Conservation (phyloP, 2,113 vertebrate genomes). For the Hymenochirus boettgeri region DNA sequence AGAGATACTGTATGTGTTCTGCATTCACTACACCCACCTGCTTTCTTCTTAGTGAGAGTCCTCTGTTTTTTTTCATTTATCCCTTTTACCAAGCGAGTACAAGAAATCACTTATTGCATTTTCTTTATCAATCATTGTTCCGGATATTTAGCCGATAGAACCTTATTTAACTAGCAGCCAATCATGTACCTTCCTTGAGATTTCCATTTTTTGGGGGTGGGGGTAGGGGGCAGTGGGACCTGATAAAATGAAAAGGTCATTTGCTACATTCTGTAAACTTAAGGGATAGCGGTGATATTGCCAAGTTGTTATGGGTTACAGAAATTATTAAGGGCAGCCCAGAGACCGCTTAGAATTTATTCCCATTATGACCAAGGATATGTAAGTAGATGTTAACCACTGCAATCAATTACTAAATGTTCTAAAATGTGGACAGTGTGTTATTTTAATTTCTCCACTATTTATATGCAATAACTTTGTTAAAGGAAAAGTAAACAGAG, state of each 20-base stretch:
- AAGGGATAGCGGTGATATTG: slow-evolving; percentile 19
- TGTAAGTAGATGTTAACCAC: slow-evolving; percentile 4
- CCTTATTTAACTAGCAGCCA: slow-evolving; percentile 25
- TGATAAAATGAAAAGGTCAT: slow-evolving; percentile 15
- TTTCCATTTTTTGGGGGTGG: background rate
- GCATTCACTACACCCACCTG: slow-evolving; percentile 19
- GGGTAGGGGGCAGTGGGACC: too few relatives aligned
- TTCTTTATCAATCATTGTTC: slow-evolving; percentile 14
- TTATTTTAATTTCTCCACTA: too few relatives aligned
- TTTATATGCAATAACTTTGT: too few relatives aligned
- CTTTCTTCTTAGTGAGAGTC: slow-evolving; percentile 27
- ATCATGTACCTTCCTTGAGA: slow-evolving; percentile 1
- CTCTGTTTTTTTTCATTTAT: slow-evolving; percentile 21
- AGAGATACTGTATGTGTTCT: slow-evolving; percentile 8
- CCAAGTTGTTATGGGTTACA: slow-evolving; percentile 34
- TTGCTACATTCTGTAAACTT: slow-evolving; percentile 20
- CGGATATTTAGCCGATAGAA: slow-evolving; percentile 8
- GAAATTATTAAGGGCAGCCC: background rate
- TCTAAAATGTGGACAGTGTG: background rate
- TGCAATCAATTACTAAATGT: slow-evolving; percentile 29
- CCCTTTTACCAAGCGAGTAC: background rate
- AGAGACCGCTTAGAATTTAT: slow-evolving; percentile 6
- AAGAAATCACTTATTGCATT: slow-evolving; percentile 5
- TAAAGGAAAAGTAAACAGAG: too few relatives aligned
- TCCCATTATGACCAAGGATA: slow-evolving; percentile 25